These are phyloP conservation scores for Microctenopoma lineatum DNA, from an alignment of 2,797 vertebrate genomes.

Conservation along the genomic window DNA sequence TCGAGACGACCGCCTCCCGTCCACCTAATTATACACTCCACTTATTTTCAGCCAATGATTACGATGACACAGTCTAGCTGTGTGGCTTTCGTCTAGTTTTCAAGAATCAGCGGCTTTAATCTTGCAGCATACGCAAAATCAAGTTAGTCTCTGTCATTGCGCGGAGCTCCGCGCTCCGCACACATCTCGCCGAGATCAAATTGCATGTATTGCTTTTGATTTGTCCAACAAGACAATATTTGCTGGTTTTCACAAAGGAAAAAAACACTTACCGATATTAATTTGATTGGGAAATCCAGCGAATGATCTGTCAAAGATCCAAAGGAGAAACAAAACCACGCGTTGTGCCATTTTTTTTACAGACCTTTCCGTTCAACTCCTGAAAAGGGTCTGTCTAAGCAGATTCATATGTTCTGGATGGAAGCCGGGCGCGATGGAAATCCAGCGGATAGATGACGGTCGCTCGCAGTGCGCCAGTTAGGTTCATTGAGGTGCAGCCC, in stretches of 20 bases:
- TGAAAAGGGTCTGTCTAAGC: conserved; percentile 84
- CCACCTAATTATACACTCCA: conserved; percentile 2
- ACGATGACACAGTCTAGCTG: neutral
- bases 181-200: conserved; percentile 21
- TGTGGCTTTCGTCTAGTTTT: conserved; percentile 29
- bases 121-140: conserved; percentile 41
- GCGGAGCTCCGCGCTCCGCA: conserved; percentile 65
- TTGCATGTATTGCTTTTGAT: conserved; percentile 19
- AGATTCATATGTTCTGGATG: conserved; percentile 86
- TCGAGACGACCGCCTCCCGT: conserved; percentile 13
- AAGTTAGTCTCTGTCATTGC: conserved; percentile 64
- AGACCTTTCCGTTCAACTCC: conserved; percentile 87
- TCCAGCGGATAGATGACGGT: conserved; percentile 79
- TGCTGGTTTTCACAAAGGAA: neutral
- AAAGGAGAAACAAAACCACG: conserved; percentile 88
- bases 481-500: conserved; percentile 89
- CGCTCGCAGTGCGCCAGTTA: conserved; percentile 89
- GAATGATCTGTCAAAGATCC: conserved; percentile 89
- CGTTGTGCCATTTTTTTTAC: conserved; percentile 91
- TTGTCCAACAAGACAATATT: conserved; percentile 2
- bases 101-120: conserved; percentile 24
- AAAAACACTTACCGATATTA: conserved; percentile 92
- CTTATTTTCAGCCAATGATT: neutral
- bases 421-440: conserved; percentile 80
- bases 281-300: conserved; percentile 98